Percentiles rank a stretch among this genome's conserved stretches.
Evolutionary conservation across 2,113 vertebrate genomes (phyloP).

Genomic region (Calyptommatus sinebrachiatus): DNA sequence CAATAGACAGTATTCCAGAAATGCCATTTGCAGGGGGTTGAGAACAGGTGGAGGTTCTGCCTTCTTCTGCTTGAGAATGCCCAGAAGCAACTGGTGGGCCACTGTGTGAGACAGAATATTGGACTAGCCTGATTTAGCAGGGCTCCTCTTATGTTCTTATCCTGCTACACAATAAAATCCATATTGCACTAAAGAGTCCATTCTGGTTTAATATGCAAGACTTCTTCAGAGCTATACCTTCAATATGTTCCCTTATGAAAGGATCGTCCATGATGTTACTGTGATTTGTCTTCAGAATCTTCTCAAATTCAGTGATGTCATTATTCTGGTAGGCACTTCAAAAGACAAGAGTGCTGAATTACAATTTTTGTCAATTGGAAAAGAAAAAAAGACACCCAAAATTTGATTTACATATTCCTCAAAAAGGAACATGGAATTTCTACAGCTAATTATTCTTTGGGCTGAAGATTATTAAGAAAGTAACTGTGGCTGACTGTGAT

Average conservation of each 20-base stretch:
- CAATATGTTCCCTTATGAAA: conserved; percentile 98
- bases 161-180: neutral
- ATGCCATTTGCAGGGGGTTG: too few species aligned
- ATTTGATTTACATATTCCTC: neutral
- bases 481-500: neutral
- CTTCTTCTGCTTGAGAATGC: too few species aligned
- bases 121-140: too few species aligned
- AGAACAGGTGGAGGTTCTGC: too few species aligned
- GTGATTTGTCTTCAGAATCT: conserved; percentile 99
- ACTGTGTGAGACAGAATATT: too few species aligned
- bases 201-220: neutral
- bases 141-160: too few species aligned
- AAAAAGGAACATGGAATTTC: neutral
- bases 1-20: too few species aligned
- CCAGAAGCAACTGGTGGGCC: too few species aligned
- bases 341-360: neutral
- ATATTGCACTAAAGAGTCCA: neutral
- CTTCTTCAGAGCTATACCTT: conserved; percentile 77
- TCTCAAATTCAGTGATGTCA: conserved; percentile 99
- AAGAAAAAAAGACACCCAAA: neutral
- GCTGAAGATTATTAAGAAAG: neutral
- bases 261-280: conserved; percentile 99
- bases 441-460: conserved; percentile 10
- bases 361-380: neutral
- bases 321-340: conserved; percentile 99